A percentile compares a stretch with the other conserved stretches of the same genome.
These are phyloP conservation scores for Musca domestica DNA, from an alignment of 1,140 invertebrate species.

Conservation along the genomic window DNA sequence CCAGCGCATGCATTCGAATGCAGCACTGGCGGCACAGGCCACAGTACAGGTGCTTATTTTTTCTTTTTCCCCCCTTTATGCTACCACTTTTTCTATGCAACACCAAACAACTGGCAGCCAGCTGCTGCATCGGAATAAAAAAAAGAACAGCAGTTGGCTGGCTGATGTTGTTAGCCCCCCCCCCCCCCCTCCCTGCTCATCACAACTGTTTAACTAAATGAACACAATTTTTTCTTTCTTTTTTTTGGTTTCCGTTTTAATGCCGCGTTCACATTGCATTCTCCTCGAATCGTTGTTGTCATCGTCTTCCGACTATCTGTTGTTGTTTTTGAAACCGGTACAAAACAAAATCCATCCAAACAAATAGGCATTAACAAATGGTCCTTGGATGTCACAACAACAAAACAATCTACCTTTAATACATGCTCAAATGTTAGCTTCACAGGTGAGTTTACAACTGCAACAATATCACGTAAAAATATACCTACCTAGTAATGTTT, in stretches of 20 bases:
- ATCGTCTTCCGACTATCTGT: too few relatives aligned
- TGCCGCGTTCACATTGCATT: background rate
- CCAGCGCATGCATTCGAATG: slow-evolving; percentile 31
- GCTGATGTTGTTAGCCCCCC: too few relatives aligned
- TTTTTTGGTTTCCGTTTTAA: too few relatives aligned
- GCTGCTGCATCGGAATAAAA: background rate
- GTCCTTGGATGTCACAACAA: slow-evolving; percentile 45
- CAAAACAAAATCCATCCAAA: background rate
- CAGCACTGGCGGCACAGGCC: slow-evolving; percentile 33
- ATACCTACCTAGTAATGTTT: too few relatives aligned
- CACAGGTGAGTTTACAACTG: slow-evolving; percentile 33
- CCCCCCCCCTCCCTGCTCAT: too few relatives aligned
- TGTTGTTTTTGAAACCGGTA: background rate
- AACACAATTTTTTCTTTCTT: too few relatives aligned
- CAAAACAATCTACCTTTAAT: slow-evolving; percentile 42
- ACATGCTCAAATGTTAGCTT: slow-evolving; percentile 48
- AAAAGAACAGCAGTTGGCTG: background rate
- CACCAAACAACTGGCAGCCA: background rate
- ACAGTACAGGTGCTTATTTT: slow-evolving; percentile 39
- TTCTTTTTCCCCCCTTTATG: background rate
- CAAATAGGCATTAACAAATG: slow-evolving; percentile 35
- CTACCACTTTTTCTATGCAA: background rate
- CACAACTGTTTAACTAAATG: slow-evolving; percentile 2
- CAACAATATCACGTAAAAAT: too few relatives aligned
- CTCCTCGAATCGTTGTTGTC: background rate